Evolutionary conservation across 1,140 invertebrate genomes (phyloP), one percentile per base, ranked within the genome.

Genomic region (Drosophila pseudoobscura): DNA sequence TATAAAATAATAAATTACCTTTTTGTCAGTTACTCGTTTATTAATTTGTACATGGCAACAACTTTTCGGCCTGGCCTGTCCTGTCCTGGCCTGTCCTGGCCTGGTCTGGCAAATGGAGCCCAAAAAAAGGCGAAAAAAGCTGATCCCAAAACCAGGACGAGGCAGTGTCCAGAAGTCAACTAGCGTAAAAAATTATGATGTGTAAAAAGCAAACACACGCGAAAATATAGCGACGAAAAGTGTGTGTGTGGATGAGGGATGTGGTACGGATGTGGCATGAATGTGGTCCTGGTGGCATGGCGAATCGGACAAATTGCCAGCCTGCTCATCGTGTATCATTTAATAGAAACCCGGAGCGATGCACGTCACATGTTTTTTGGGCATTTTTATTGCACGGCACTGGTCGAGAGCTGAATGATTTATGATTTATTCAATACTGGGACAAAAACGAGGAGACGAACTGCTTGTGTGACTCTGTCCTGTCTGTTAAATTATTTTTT

Each of bases 1-100:
- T 88, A 88, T 79, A 88, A 88, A 88, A 88, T 88, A 88, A 88
- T 88, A 88, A 88, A 88, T 88, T 88, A 88, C 83, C 83, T 88
- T 87, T 87, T 88, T 88, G 83, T 88, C 83, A 88, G 83, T 88
- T 88, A 87, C 83, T 87, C 83, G 83, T 88, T 87, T 88, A 87
- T 87, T 87, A 88, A 87, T 87, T 87, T 83, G 83, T 83, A 87
- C 83, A 83, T 88, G 83, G 78, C 83, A 87, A 83, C 82, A 85
- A 85, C 78, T 87, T 85, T 87, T 85, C 52, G 78, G 73, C 47
- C 35, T 13, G 35, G 11, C 35, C 11, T 11, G 9, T 2, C 22
- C 4, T 0, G 22, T 15, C 15, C 15, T 24, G 22, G 24, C 22
- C 4, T 0, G 22, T 15, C 15, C 15, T 24, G 22, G 24, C 5